Evolutionary conservation across 2,888 invertebrate genomes (phyloP), one percentile per base, ranked within the genome.

Genomic region (Trissolcus brochymenae): DNA sequence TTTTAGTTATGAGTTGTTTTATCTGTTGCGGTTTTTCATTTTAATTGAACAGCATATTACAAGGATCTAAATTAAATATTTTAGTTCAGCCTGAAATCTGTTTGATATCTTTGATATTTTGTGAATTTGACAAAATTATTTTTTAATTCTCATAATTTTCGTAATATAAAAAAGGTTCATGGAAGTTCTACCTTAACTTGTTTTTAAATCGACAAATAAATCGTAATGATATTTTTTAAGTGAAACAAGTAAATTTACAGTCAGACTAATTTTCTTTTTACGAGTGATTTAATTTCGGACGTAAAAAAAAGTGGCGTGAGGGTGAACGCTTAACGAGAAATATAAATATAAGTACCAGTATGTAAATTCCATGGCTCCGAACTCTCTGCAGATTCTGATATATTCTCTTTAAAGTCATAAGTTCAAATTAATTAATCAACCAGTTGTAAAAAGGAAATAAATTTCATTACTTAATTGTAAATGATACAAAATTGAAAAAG

Each of bases 291-390:
- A 46, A 65, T 72, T 72, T 50, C 41, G 43, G 56, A 43, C 40
- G 55, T 35, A 55, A 65, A 64, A 53, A 46, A 59, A 65, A 55
- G 67, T 1, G 7, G 46, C 46, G 46, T 46, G 46, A 16, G 46
- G 16, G 46, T 55, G 62, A 75, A 68, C 56, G 66, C 25, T 66
- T 66, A 73, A 73, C 75, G 68, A 68, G 51, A 75, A 68, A 68
- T 75, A 75, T 75, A 75, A 75, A 68, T 68, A 75, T 75, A 75
- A 75, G 75, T 75, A 75, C 75, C 75, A 68, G 75, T 75, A 64
- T 75, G 68, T 68, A 75, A 75, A 75, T 75, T 75, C 75, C 75
- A 75, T 64, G 75, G 67, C 75, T 75, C 54, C 74, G 62, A 53
- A 57, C 57, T 74, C 62, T 50, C 67, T 29, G 73, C 66, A 55